Conservation (phyloP, 2,113 vertebrate species). For the Xyliphius kryptos region DNA sequence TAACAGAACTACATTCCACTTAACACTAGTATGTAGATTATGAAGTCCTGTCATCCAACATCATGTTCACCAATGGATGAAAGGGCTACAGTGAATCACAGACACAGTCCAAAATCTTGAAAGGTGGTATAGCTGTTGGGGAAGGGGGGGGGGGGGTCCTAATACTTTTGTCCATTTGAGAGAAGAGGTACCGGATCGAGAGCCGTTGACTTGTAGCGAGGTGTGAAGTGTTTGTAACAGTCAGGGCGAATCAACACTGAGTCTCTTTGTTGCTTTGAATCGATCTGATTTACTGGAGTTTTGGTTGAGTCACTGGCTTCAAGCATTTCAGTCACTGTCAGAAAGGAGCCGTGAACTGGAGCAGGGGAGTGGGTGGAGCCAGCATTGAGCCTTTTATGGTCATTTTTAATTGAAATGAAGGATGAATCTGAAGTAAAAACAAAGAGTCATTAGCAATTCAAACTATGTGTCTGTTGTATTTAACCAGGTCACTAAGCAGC, state of each 20-base stretch:
- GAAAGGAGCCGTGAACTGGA: constrained; percentile 50
- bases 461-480: too few relatives aligned
- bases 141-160: too few relatives aligned
- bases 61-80: too few relatives aligned
- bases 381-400: constrained; percentile 3
- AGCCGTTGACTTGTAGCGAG: constrained; percentile 66
- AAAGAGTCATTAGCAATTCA: too few relatives aligned
- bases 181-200: constrained; percentile 69
- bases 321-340: constrained; percentile 57
- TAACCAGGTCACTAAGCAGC: too few relatives aligned
- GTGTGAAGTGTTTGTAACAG: constrained; percentile 75
- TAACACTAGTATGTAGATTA: too few relatives aligned
- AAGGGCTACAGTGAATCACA: too few relatives aligned
- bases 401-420: constrained; percentile 39
- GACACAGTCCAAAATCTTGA: too few relatives aligned
- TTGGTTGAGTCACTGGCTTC: not conserved
- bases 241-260: constrained; percentile 54
- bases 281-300: constrained; percentile 16
- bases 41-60: too few relatives aligned
- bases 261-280: not conserved
- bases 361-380: not conserved
- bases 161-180: too few relatives aligned
- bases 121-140: too few relatives aligned
- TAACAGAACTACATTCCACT: too few relatives aligned
- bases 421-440: constrained; percentile 14